A percentile compares a stretch with the other conserved stretches of the same genome.
phyloP scores from a whole-genome alignment of 2,888 invertebrate genomes.

The Bombylius major region DNA sequence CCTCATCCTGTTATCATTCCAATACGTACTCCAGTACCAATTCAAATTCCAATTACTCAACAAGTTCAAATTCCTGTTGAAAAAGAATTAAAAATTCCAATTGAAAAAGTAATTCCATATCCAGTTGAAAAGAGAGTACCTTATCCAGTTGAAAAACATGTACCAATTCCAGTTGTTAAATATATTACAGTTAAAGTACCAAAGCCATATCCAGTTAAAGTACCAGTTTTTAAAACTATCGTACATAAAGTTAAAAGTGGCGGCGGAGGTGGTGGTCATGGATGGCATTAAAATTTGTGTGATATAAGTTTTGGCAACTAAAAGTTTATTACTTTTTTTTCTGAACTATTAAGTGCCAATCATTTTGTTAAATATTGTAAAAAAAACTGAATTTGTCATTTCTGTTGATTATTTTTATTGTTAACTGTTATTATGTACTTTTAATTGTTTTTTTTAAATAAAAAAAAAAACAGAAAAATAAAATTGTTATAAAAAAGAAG shows the following conservation, averaged over 20 bases:
- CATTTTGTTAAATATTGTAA: constrained; percentile 3
- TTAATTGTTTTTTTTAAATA: no score
- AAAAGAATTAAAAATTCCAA: constrained; percentile 45
- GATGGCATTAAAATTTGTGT: constrained; percentile 16
- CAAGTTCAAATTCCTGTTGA: constrained; percentile 61
- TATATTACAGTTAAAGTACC: constrained; percentile 65
- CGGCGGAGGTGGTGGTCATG: constrained; percentile 7
- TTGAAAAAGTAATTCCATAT: constrained; percentile 52
- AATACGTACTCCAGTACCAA: constrained; percentile 63
- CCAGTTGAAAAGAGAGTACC: constrained; percentile 60
- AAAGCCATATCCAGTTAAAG: constrained; percentile 64
- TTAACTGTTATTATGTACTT: no score
- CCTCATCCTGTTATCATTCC: constrained; percentile 65
- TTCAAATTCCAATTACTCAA: constrained; percentile 60
- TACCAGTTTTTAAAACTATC: constrained; percentile 53
- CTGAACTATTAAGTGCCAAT: constrained; percentile 6
- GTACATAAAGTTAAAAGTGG: constrained; percentile 39
- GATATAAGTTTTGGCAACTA: neutral
- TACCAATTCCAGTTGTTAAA: constrained; percentile 57
- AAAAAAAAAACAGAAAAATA: no score
- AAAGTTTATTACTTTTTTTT: neutral
- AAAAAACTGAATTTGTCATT: no score
- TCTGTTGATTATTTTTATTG: neutral
- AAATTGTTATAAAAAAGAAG: no score
- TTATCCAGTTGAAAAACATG: constrained; percentile 62